Conservation (phyloP, 2,113 vertebrate genomes). For the Ceratotherium simum region DNA sequence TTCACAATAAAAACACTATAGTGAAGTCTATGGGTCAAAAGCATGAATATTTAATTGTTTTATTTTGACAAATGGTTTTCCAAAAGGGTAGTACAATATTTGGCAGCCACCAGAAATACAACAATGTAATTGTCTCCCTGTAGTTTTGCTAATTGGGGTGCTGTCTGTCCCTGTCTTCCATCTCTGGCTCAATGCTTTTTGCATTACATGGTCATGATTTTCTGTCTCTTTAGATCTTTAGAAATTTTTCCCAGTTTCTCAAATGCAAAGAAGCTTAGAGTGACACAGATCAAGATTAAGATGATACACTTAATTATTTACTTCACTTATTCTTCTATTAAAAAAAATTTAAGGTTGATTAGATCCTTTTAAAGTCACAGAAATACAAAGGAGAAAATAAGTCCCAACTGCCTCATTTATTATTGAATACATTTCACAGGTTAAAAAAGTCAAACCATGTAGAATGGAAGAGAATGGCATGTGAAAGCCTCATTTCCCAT, state of each 20-base stretch:
- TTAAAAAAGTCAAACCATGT: background rate
- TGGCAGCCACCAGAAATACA: background rate
- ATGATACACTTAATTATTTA: conserved; percentile 5
- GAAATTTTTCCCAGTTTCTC: background rate
- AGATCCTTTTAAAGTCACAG: background rate
- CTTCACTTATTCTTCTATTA: conserved; percentile 23
- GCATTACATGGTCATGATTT: fast-evolving
- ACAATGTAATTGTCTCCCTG: too few relatives aligned
- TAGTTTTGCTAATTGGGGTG: background rate
- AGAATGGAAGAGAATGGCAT: conserved; percentile 4
- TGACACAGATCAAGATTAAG: background rate
- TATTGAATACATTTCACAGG: background rate
- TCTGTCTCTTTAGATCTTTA: background rate
- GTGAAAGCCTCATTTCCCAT: background rate
- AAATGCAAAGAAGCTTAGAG: background rate
- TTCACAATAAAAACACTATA: background rate
- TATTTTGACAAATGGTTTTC: background rate
- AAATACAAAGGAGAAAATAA: conserved; percentile 25
- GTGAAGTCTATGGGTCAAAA: background rate
- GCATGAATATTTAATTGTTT: background rate
- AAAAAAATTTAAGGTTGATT: background rate
- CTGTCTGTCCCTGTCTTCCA: background rate
- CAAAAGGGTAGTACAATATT: background rate
- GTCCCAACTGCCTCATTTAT: background rate
- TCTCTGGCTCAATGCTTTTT: background rate